Base-by-base conservation (phyloP, 2,797 vertebrate genomes). In the Lepus oiostolus region DNA sequence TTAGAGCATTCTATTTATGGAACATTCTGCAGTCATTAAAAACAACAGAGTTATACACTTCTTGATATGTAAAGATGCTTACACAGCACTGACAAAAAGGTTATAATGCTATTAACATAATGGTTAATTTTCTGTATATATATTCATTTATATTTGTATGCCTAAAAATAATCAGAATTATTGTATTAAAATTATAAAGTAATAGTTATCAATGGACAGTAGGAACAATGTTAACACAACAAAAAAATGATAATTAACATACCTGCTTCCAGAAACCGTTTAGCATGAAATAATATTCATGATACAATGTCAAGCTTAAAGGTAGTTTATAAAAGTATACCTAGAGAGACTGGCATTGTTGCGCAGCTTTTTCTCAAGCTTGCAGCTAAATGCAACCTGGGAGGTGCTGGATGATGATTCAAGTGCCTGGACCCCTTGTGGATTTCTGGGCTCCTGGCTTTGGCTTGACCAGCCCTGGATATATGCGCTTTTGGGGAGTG, bases 301-400 rank as follows among this genome's bases (percentile, higher is more conserved):
- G 8, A 70, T 47, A 76, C 24, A 88, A 94, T 19, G 5, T 87
- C 72, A 94, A 71, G 21, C 75, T 88, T 84, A 96, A 90, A 94
- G 8, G 52, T 65, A 35, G 5, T 6, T 67, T 84, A 63, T 67
- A 84, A 81, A 93, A 90, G 81, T 58, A 5, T 74, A 91, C 54
- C 65, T 2, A 63, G 54, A 58, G 54, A 19, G 54, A 19, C 17
- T 58, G 54, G 54, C 17, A 17, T 19, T 58, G 54, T 58, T 58
- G 17, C 5, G 16, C 17, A 19, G 54, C 54, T 58, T 58, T 19
- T 58, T 58, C 54, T 17, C 54, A 14, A 58, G 54, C 54, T 58
- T 58, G 13, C 54, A 14, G 54, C 54, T 58, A 58, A 19, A 58
- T 58, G 54, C 54, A 58, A 16, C 54, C 54, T 58, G 54, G 54